Conservation (phyloP, 1,140 invertebrate species). For the Lucilia sericata region DNA sequence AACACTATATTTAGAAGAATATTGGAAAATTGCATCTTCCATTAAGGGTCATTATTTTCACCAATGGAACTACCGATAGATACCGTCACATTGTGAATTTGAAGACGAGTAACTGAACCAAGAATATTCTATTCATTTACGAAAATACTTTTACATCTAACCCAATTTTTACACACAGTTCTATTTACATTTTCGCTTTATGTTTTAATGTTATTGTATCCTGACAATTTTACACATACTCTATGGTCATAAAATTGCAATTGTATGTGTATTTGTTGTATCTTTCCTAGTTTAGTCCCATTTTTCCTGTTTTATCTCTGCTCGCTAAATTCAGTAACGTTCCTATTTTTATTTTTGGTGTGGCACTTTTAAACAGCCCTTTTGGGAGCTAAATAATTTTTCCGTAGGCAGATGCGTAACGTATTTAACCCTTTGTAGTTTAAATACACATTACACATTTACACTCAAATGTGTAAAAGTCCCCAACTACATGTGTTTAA, state of each 20-base stretch:
- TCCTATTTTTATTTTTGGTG: neutral
- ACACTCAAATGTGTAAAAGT: neutral
- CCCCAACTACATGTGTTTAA: neutral
- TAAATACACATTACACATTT: constrained; percentile 6
- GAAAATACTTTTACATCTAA: neutral
- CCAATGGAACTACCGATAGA: no score
- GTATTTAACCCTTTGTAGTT: constrained; percentile 38
- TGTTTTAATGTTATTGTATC: neutral
- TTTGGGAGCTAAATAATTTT: constrained; percentile 29
- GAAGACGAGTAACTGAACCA: no score
- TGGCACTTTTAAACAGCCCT: constrained; percentile 23
- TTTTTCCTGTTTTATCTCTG: neutral
- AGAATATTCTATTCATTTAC: no score
- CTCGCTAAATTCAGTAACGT: neutral
- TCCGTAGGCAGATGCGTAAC: constrained; percentile 30
- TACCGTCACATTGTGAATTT: no score
- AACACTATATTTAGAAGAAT: no score
- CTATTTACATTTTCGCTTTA: neutral
- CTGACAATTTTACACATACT: constrained; percentile 33
- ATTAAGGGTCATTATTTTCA: no score
- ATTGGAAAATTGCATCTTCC: no score
- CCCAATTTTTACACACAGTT: neutral
- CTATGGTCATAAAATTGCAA: constrained; percentile 35
- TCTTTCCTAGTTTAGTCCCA: neutral
- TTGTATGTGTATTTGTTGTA: neutral